Percentiles rank a stretch among this genome's conserved stretches.
Evolutionary conservation across 1,140 invertebrate species (phyloP).

Genomic region (Hestina assimilis): DNA sequence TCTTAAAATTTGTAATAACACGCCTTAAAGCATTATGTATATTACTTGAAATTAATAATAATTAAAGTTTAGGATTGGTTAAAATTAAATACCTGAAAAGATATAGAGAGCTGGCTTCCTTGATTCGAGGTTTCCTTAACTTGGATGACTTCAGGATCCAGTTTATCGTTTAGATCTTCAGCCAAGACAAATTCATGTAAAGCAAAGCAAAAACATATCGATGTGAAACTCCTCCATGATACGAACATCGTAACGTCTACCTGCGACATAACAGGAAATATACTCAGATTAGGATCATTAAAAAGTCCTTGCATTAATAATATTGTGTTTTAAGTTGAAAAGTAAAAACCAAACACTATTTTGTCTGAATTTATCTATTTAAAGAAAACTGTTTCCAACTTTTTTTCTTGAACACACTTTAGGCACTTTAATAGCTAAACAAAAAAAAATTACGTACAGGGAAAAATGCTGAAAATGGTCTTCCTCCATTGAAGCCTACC

Average conservation of each 20-base stretch:
- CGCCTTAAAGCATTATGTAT: not conserved
- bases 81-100: conserved; percentile 23
- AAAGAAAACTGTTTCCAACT: no score
- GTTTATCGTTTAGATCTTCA: not conserved
- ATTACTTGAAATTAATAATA: not conserved
- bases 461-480: no score
- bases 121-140: conserved; percentile 30
- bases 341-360: no score
- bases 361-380: not conserved
- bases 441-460: no score
- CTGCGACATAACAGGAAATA: not conserved
- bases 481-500: no score
- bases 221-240: conserved; percentile 8
- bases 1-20: no score
- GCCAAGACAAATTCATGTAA: not conserved
- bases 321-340: no score
- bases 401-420: no score
- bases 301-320: no score
- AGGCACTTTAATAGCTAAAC: no score
- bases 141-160: conserved; percentile 27
- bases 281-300: no score
- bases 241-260: not conserved
- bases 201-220: not conserved
- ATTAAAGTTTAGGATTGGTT: not conserved
- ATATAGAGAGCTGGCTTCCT: conserved; percentile 31